Conservation (phyloP, 1,140 invertebrate species). For the Drosophila dunni region DNA sequence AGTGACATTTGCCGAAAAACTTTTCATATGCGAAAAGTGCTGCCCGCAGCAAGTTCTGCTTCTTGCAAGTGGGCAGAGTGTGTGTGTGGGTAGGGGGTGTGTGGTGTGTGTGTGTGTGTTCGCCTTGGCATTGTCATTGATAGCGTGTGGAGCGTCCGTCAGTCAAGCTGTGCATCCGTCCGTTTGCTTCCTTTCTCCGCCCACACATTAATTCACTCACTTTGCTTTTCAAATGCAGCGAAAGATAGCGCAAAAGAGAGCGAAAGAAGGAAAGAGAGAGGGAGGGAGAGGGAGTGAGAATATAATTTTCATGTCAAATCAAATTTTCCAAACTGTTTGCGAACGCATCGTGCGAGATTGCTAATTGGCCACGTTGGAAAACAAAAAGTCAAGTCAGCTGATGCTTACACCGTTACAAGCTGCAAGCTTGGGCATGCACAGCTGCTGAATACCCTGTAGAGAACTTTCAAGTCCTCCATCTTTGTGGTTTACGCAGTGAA, state of each 20-base stretch:
- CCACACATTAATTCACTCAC: conserved; percentile 20
- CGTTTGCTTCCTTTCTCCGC: neutral
- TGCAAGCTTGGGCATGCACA: neutral
- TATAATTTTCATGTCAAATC: conserved; percentile 24
- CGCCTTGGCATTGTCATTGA: conserved; percentile 44
- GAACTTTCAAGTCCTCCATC: neutral
- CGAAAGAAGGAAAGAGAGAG: too few species aligned
- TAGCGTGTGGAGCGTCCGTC: neutral
- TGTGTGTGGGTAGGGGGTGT: neutral
- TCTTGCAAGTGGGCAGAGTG: neutral
- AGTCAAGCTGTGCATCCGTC: neutral
- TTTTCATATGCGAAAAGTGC: conserved; percentile 20
- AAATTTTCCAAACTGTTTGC: conserved; percentile 36
- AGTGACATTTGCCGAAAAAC: conserved; percentile 13
- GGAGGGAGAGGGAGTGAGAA: neutral
- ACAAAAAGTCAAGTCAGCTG: conserved; percentile 9
- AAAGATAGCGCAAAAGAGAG: neutral
- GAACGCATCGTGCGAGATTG: conserved; percentile 10
- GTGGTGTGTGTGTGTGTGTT: neutral
- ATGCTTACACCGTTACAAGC: neutral
- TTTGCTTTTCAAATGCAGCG: conserved; percentile 8
- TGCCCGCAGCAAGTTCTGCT: conserved; percentile 19
- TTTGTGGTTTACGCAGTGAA: too few species aligned
- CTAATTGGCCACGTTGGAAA: conserved; percentile 27
- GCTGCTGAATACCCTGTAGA: neutral